These are phyloP conservation scores for Panopea generosa DNA, from an alignment of 2,888 invertebrate species.

Conservation along the genomic window DNA sequence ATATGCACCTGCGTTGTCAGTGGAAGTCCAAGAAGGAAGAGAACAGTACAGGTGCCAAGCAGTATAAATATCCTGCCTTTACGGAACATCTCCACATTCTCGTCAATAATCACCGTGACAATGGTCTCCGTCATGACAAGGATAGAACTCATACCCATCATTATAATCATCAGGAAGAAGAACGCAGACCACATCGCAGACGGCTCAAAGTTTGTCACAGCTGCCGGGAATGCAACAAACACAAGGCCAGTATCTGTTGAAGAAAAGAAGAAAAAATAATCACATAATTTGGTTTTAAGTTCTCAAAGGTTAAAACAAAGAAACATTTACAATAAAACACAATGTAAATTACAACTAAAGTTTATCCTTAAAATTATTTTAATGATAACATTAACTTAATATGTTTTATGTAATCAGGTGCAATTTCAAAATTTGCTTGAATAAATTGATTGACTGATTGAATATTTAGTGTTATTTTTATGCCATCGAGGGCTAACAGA, in stretches of 20 bases:
- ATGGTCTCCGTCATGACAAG: slow-evolving; percentile 74
- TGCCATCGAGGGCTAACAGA: too few species aligned
- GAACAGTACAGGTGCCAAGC: slow-evolving; percentile 88
- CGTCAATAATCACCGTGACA: slow-evolving; percentile 75
- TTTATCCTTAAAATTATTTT: too few species aligned
- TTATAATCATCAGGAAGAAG: slow-evolving; percentile 78
- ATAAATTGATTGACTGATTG: too few species aligned
- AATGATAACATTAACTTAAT: too few species aligned
- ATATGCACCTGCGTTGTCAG: slow-evolving; percentile 90
- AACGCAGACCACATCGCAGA: slow-evolving; percentile 79
- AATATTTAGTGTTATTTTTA: too few species aligned
- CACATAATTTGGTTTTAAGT: not conserved
- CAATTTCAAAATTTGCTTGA: too few species aligned
- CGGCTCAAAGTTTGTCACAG: slow-evolving; percentile 74
- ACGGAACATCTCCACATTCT: slow-evolving; percentile 62
- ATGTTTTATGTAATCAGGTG: too few species aligned
- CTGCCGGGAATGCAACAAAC: slow-evolving; percentile 78
- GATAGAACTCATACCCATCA: slow-evolving; percentile 78
- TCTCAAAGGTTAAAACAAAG: not conserved
- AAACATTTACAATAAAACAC: too few species aligned
- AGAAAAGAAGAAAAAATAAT: not conserved
- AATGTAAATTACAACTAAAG: too few species aligned
- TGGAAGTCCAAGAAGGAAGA: slow-evolving; percentile 90
- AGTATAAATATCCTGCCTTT: slow-evolving; percentile 86
- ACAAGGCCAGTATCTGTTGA: slow-evolving; percentile 78